phyloP scores from a whole-genome alignment of 1,140 invertebrate genomes.

The Maconellicoccus hirsutus region DNA sequence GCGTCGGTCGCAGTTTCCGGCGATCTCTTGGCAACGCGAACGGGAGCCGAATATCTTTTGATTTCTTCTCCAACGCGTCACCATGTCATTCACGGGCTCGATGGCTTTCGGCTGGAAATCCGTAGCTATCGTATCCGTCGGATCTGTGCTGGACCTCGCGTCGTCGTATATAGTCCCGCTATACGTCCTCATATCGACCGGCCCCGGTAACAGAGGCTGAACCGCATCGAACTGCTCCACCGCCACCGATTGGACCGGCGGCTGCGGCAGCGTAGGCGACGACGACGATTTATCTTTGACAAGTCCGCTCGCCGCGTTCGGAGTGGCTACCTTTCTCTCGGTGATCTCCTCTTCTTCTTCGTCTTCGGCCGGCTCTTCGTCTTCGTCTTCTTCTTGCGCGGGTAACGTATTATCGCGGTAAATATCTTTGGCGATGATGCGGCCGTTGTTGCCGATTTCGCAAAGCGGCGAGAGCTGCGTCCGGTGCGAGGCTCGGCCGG shows the following conservation, averaged over 20 bases:
- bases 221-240: slow-evolving; percentile 31
- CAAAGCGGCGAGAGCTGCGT: slow-evolving; percentile 22
- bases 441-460: slow-evolving; percentile 13
- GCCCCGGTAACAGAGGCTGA: slow-evolving; percentile 60
- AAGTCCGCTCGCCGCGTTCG: neutral
- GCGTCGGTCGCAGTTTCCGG: too few species aligned
- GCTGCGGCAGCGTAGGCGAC: neutral
- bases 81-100: slow-evolving; percentile 40
- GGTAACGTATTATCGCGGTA: neutral
- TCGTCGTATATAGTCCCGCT: too few species aligned
- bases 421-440: neutral
- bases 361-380: too few species aligned
- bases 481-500: slow-evolving; percentile 29
- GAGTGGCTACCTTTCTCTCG: neutral
- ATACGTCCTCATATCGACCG: slow-evolving; percentile 78
- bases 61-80: slow-evolving; percentile 61
- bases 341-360: neutral
- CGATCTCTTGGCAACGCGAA: neutral
- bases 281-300: neutral
- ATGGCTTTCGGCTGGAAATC: too few species aligned
- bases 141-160: too few species aligned
- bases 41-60: neutral
- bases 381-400: neutral
- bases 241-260: neutral
- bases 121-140: neutral